Conservation (phyloP, 2,113 vertebrate species). For the Octodon degus region DNA sequence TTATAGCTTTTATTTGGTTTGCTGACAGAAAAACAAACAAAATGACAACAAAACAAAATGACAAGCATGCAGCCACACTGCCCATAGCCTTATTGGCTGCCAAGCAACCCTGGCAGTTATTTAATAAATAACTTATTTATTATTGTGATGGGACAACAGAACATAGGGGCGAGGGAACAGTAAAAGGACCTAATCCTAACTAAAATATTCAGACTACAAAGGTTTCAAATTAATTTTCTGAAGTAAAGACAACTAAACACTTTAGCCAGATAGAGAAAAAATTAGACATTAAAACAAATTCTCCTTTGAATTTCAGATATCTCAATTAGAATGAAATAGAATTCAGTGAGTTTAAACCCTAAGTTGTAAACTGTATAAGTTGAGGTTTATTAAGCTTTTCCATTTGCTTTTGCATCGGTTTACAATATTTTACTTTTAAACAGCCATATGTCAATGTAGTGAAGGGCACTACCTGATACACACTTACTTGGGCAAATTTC, state of each 20-base stretch:
- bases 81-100: neutral
- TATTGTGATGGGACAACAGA: neutral
- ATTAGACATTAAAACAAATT: neutral
- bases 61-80: constrained; percentile 47
- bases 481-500: constrained; percentile 22
- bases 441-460: neutral
- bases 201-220: constrained; percentile 11
- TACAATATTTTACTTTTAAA: constrained; percentile 13
- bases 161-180: accelerated
- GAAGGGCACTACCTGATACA: neutral
- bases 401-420: neutral
- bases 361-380: neutral
- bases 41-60: neutral
- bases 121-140: neutral
- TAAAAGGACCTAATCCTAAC: neutral
- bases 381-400: neutral
- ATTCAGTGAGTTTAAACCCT: neutral
- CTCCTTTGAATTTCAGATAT: neutral
- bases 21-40: constrained; percentile 2
- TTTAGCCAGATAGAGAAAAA: neutral
- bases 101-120: neutral
- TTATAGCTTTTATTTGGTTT: constrained; percentile 53
- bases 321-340: neutral
- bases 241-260: constrained; percentile 8
- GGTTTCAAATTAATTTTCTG: constrained; percentile 2